A percentile compares a stretch with the other conserved stretches of the same genome.
Evolutionary conservation across 2,888 invertebrate genomes (phyloP).

Genomic region (Stenodema calcarata): DNA sequence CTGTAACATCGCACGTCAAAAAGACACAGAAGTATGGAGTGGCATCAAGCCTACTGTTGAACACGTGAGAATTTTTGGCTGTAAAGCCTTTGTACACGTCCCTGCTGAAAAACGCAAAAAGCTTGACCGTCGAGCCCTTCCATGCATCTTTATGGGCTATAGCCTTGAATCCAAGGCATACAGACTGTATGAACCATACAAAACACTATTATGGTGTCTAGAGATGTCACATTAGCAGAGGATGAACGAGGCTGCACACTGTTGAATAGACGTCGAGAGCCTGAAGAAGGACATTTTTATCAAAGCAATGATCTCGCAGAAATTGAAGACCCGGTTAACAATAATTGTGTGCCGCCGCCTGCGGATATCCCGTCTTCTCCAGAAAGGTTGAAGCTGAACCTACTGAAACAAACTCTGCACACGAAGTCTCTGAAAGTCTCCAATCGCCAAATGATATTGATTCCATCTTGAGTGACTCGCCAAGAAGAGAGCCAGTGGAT

Average conservation of each 20-base stretch:
- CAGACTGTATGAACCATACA: constrained; percentile 11
- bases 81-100: neutral
- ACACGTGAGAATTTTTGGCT: constrained; percentile 34
- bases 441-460: neutral
- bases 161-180: constrained; percentile 12
- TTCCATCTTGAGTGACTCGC: neutral
- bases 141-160: constrained; percentile 10
- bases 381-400: neutral
- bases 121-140: neutral
- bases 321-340: neutral
- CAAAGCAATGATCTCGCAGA: neutral
- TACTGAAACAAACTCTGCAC: neutral
- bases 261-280: neutral
- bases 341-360: neutral
- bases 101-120: neutral
- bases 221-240: constrained; percentile 10
- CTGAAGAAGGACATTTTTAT: neutral
- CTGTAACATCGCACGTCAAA: neutral
- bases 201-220: neutral
- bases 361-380: neutral
- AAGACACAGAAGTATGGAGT: constrained; percentile 44
- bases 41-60: neutral
- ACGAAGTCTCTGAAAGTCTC: neutral
- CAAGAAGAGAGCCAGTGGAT: neutral
- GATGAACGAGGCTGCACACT: neutral